A percentile compares a stretch with the other conserved stretches of the same genome.
Conservation (phyloP, 2,888 invertebrate genomes). For the Drosophila paramelanica region DNA sequence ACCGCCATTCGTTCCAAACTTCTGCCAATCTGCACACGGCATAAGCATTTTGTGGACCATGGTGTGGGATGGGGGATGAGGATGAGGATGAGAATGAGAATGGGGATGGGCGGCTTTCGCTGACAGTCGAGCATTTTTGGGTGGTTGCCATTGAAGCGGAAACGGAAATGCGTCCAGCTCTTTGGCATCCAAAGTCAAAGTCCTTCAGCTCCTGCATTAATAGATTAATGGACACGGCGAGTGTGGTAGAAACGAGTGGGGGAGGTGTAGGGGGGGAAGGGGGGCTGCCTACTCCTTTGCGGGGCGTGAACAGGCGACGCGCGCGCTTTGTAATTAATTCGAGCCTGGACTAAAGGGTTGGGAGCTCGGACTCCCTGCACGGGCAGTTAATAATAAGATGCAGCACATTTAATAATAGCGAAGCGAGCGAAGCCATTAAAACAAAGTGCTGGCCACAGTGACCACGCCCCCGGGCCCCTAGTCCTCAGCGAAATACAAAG, state of each 20-base stretch:
- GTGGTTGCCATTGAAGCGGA: constrained; percentile 73
- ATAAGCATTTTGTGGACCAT: constrained; percentile 38
- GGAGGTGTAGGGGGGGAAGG: not conserved
- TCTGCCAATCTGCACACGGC: constrained; percentile 52
- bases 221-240: constrained; percentile 67
- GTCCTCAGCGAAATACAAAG: not conserved
- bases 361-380: not conserved
- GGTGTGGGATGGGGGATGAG: not conserved
- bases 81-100: not conserved
- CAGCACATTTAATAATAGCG: constrained; percentile 76
- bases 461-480: constrained; percentile 52
- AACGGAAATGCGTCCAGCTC: constrained; percentile 70
- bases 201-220: constrained; percentile 55
- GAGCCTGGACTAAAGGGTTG: not conserved
- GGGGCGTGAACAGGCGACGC: constrained; percentile 32
- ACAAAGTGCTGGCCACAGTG: constrained; percentile 67
- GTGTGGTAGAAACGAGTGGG: constrained; percentile 1
- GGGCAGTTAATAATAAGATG: constrained; percentile 71
- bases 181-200: constrained; percentile 16
- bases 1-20: constrained; percentile 77
- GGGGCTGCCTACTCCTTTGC: not conserved
- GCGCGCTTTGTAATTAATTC: constrained; percentile 51
- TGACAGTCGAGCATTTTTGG: constrained; percentile 31
- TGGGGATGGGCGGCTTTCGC: not conserved
- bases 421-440: constrained; percentile 66